A percentile compares a stretch with the other conserved stretches of the same genome.
Conservation (phyloP, 2,797 vertebrate genomes). For the Galago senegalensis region DNA sequence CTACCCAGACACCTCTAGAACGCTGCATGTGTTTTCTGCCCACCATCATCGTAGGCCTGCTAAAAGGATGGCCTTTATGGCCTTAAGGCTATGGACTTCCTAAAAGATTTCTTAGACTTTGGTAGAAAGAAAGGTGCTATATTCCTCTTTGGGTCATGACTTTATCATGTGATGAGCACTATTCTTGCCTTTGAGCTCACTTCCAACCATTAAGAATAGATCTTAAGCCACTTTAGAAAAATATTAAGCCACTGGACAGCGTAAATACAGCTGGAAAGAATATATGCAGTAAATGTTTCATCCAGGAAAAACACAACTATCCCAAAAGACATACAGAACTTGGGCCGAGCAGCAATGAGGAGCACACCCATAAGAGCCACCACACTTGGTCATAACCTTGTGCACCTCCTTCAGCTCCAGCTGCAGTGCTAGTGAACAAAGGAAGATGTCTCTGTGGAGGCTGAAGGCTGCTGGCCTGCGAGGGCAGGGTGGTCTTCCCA, state of each 20-base stretch:
- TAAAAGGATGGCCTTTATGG: background rate
- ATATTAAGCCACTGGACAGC: background rate
- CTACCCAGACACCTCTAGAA: background rate
- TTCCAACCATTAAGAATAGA: background rate
- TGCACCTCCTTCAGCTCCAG: background rate
- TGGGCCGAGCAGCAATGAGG: background rate
- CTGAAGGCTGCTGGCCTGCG: fast-evolving
- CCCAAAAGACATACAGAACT: background rate
- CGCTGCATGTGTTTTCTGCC: background rate
- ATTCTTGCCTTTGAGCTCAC: background rate
- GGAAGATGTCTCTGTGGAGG: background rate
- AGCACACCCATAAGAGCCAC: background rate
- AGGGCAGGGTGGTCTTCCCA: background rate
- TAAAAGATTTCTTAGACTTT: background rate
- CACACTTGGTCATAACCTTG: background rate
- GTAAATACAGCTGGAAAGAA: background rate
- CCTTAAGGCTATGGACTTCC: background rate
- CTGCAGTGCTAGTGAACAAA: background rate
- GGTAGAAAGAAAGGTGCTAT: background rate
- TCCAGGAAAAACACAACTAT: background rate
- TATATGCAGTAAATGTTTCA: background rate
- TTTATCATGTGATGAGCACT: background rate
- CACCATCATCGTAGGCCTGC: background rate
- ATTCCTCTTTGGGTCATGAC: background rate
- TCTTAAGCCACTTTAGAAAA: background rate